A percentile compares a stretch with the other conserved stretches of the same genome.
Evolutionary conservation across 2,113 vertebrate species (phyloP).

Genomic region (Condylura cristata): DNA sequence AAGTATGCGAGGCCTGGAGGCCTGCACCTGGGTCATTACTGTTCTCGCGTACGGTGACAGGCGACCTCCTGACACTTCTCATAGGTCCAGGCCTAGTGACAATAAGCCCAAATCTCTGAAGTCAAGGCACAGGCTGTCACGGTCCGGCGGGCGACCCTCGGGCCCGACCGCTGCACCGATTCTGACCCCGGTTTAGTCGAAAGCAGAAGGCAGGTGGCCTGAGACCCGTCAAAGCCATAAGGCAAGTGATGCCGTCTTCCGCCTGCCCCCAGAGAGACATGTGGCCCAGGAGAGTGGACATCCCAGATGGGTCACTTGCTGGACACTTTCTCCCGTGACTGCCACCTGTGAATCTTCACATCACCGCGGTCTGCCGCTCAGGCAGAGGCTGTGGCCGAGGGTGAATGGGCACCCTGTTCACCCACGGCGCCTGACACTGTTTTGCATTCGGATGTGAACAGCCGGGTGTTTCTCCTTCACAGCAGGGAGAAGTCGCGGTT

Average conservation of each 20-base stretch:
- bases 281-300: background rate
- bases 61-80: too few relatives aligned
- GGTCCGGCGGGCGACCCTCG: background rate
- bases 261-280: background rate
- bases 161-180: accelerated
- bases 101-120: background rate
- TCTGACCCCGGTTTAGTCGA: background rate
- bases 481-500: background rate
- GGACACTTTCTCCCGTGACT: background rate
- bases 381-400: background rate
- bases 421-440: too few relatives aligned
- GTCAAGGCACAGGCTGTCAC: background rate
- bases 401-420: too few relatives aligned
- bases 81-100: background rate
- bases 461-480: too few relatives aligned
- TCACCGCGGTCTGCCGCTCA: too few relatives aligned
- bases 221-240: background rate
- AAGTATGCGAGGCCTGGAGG: background rate
- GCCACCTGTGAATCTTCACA: background rate
- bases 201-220: background rate
- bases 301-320: background rate
- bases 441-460: background rate
- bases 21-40: background rate
- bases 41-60: background rate
- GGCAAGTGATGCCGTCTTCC: background rate